These are phyloP conservation scores for Baronia brevicornis DNA, from an alignment of 2,888 invertebrate species.

Conservation along the genomic window DNA sequence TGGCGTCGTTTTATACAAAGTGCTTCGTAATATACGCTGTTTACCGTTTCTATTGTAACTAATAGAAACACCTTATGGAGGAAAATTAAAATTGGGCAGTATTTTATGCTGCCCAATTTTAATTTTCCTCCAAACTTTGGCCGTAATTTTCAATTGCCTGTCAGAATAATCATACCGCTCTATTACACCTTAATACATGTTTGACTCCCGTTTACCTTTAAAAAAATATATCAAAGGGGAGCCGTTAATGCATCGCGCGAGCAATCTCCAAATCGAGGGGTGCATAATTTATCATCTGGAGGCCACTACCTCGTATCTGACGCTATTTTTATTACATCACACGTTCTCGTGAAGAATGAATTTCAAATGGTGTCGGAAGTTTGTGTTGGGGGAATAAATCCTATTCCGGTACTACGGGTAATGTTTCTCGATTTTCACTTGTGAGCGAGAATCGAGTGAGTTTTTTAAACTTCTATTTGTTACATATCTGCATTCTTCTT, in stretches of 20 bases:
- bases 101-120: too few species aligned
- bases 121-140: too few species aligned
- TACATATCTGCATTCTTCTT: neutral
- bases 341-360: conserved; percentile 70
- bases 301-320: conserved; percentile 51
- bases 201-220: conserved; percentile 59
- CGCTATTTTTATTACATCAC: conserved; percentile 73
- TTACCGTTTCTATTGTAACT: too few species aligned
- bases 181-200: conserved; percentile 46
- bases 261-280: conserved; percentile 66
- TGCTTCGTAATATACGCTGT: too few species aligned
- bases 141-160: conserved; percentile 7
- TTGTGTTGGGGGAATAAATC: conserved; percentile 65
- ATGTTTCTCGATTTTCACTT: neutral
- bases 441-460: conserved; percentile 14
- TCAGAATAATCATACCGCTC: conserved; percentile 27
- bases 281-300: conserved; percentile 67
- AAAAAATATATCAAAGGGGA: conserved; percentile 56
- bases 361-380: conserved; percentile 73
- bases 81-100: too few species aligned
- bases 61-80: too few species aligned
- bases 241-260: conserved; percentile 57
- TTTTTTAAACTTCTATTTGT: conserved; percentile 1
- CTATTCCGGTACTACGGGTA: conserved; percentile 31
- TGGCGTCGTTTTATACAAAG: too few species aligned